These are phyloP conservation scores for Datnioides undecimradiatus DNA, from an alignment of 2,113 vertebrate species.

Conservation along the genomic window DNA sequence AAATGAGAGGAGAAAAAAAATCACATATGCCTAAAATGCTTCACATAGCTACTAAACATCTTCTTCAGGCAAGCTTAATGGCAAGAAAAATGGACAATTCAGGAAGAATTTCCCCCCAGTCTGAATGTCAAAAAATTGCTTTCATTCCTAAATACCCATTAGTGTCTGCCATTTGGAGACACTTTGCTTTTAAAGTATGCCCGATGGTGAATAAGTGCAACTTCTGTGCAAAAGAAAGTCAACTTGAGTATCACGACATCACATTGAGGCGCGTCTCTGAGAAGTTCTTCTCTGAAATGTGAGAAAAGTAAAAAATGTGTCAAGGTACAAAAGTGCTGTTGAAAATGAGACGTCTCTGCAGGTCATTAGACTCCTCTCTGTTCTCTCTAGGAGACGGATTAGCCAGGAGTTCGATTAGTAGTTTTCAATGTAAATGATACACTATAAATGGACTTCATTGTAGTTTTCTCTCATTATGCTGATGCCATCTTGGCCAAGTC, in stretches of 20 bases:
- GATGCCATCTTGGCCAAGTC: background rate
- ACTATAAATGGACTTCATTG: background rate
- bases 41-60: background rate
- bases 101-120: background rate
- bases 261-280: background rate
- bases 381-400: background rate
- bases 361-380: background rate
- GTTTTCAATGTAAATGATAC: background rate
- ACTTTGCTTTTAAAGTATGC: background rate
- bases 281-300: background rate
- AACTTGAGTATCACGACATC: background rate
- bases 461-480: background rate
- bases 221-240: background rate
- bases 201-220: background rate
- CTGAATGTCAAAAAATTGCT: slow-evolving; percentile 13
- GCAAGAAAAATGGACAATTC: background rate
- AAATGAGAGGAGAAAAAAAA: background rate
- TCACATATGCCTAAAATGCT: too few species aligned
- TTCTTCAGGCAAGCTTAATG: slow-evolving; percentile 1
- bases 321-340: background rate
- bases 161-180: background rate
- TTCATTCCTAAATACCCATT: background rate
- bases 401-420: background rate
- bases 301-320: background rate
- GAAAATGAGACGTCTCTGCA: background rate